Evolutionary conservation across 2,797 vertebrate genomes (phyloP), one percentile per base, ranked within the genome.

Genomic region (Acipenser transmontanus): DNA sequence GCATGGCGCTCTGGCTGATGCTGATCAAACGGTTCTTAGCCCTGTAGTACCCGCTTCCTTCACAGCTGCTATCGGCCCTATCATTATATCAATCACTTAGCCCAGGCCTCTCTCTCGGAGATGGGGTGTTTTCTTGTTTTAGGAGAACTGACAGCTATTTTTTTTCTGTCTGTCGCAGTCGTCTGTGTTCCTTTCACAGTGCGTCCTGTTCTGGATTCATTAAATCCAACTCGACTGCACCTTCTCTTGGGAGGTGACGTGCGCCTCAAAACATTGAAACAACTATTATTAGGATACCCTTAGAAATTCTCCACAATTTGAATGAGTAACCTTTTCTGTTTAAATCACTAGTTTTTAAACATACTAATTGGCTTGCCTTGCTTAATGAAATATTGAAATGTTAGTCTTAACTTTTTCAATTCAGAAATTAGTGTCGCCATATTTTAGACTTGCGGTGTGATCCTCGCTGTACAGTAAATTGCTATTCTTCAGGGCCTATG

Each of bases 1-100:
- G 47, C 17, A 20, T 7, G 13, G 17, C 1, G 0, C 0, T 59
- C 62, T 68, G 71, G 61, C 59, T 59, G 52, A 68, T 1, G 66
- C 49, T 61, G 0, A 4, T 12, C 56, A 65, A 54, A 49, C 0
- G 12, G 6, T 54, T 61, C 60, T 61, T 61, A 61, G n/a, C 60
- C 17, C 60, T 1, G 6, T 61, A 61, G 34, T 61, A 12, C 60
- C 47, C 34, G 17, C 7, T 34, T 7, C 17, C 60, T 61, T 61
- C 60, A 34, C 60, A 8, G 17, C 60, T 61, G 12, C 34, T 61
- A 61, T 61, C 10, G 60, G 17, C 60, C 60, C 47, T 17, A 34
- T 61, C 60, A 61, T 61, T 61, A 61, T 14, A 61, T 61, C 60
- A 61, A 61, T 61, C 60, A 61, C 60, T 17, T 17, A 8, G 7